Evolutionary conservation across 1,140 invertebrate species (phyloP), one percentile per base, ranked within the genome.

Genomic region (Leptinotarsa texana): DNA sequence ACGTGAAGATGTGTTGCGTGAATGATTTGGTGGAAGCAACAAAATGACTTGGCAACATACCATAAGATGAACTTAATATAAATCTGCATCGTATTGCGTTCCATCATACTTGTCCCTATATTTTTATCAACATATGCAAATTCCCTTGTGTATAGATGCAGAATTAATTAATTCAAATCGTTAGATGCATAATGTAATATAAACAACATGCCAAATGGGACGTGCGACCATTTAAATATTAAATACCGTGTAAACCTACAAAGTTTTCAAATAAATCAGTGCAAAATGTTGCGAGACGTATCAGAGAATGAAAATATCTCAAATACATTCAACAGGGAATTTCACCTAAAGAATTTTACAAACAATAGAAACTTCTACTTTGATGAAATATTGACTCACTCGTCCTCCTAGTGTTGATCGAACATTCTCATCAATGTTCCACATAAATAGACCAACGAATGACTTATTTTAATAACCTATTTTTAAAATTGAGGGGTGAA

Each of bases 41-140:
- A 11, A 11, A 42, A 42, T 42, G 33, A 57, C 5, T 18, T 57
- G 51, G 51, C 51, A 57, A 57, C 51, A 57, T 57, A 13, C 4
- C 51, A 15, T 3, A n/a, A 57, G 17, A 57, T 57, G 6, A 57
- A 57, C 51, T 57, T 57, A 57, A 57, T 57, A 57, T 57, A 18
- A 57, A n/a, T 57, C 51, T 57, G 51, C 51, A 57, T 57, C 51
- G 17, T 57, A 57, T 17, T 17, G 6, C 51, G 15, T 15, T 57
- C 51, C 17, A 57, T 57, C 51, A 57, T 57, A 57, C 51, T 57
- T n/a, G 13, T 18, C 17, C 17, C 51, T 57, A 57, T 15, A 15
- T 57, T 57, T 57, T 57, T 57, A 57, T 18, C 51, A 57, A 57
- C 51, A n/a, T 57, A 57, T 57, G 51, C 51, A 57, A 57, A 57